Evolutionary conservation across 2,888 invertebrate genomes (phyloP), one percentile per base, ranked within the genome.

Genomic region (Limnephilus auricula): DNA sequence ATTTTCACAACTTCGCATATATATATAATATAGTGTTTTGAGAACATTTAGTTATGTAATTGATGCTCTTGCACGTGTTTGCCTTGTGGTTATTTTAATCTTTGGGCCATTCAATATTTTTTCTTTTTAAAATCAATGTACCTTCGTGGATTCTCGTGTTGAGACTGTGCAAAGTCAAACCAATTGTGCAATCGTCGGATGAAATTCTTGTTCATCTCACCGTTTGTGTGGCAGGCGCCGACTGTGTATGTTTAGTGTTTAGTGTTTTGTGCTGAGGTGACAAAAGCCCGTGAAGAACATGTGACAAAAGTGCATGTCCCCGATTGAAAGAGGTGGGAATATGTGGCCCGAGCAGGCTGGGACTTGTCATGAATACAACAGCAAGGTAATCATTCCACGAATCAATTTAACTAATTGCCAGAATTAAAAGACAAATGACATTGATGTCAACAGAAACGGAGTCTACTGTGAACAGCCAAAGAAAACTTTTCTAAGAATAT

Each of bases 351-450:
- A 34, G 31, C 86, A 87, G 85, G 90, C 80, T 45, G 87, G 30
- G 32, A 80, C 87, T 90, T 90, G 90, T 90, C 90, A 90, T 90
- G 90, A 50, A 79, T 87, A 87, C 85, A 79, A 34, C 87, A 87
- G 32, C 37, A 85, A 90, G 90, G 90, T 90, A 90, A 90, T 87
- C n/a, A 45, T 31, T 65, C 65, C n/a, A 65, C 30, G 50, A 86
- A 45, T 86, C 65, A 86, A 86, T 86, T 31, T 65, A 50, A 86
- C 65, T 65, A 65, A 65, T 65, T 65, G 65, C 65, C n/a, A 65
- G 65, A 65, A 65, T 65, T 32, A 34, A 79, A 78, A 65, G 65
- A 65, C 25, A n/a, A 65, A 65, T 65, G 65, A 9, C 65, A 65
- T 65, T 65, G 65, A 65, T 65, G 25, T 65, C 65, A 25, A 65